phyloP scores from a whole-genome alignment of 2,888 invertebrate genomes.

The Heliothis peltigera region DNA sequence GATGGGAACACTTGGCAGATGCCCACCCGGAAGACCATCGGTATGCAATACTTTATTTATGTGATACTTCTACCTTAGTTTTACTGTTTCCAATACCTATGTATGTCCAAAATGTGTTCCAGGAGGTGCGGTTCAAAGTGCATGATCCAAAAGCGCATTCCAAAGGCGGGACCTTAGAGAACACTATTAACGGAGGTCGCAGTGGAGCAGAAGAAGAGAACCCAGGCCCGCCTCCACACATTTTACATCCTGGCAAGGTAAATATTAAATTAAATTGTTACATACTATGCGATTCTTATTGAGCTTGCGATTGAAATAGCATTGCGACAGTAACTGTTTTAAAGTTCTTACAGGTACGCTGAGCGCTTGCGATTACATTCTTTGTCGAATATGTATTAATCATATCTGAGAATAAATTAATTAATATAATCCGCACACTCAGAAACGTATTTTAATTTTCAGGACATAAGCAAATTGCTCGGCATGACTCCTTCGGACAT shows the following conservation, averaged over 20 bases:
- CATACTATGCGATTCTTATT: slow-evolving; percentile 27
- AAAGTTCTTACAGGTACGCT: slow-evolving; percentile 17
- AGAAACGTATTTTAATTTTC: slow-evolving; percentile 62
- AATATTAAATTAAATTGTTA: slow-evolving; percentile 47
- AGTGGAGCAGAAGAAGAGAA: slow-evolving; percentile 91
- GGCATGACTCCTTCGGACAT: slow-evolving; percentile 99
- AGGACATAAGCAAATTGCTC: slow-evolving; percentile 97
- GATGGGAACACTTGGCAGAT: slow-evolving; percentile 93
- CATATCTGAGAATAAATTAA: slow-evolving; percentile 4
- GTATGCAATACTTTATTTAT: slow-evolving; percentile 69
- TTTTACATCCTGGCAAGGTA: slow-evolving; percentile 96
- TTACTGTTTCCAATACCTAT: slow-evolving; percentile 12
- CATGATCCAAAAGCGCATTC: slow-evolving; percentile 98
- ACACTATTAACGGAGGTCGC: slow-evolving; percentile 96
- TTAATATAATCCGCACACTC: slow-evolving; percentile 15
- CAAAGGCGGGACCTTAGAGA: slow-evolving; percentile 97
- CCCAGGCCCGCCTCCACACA: slow-evolving; percentile 92
- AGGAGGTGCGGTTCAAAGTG: slow-evolving; percentile 98
- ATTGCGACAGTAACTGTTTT: slow-evolving; percentile 13
- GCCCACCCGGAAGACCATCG: slow-evolving; percentile 88
- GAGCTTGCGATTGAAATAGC: slow-evolving; percentile 25
- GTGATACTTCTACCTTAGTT: neutral
- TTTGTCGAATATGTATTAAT: neutral
- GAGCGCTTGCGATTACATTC: slow-evolving; percentile 19
- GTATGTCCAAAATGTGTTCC: slow-evolving; percentile 73